These are phyloP conservation scores for Xiphophorus hellerii DNA, from an alignment of 2,113 vertebrate genomes.

Conservation along the genomic window DNA sequence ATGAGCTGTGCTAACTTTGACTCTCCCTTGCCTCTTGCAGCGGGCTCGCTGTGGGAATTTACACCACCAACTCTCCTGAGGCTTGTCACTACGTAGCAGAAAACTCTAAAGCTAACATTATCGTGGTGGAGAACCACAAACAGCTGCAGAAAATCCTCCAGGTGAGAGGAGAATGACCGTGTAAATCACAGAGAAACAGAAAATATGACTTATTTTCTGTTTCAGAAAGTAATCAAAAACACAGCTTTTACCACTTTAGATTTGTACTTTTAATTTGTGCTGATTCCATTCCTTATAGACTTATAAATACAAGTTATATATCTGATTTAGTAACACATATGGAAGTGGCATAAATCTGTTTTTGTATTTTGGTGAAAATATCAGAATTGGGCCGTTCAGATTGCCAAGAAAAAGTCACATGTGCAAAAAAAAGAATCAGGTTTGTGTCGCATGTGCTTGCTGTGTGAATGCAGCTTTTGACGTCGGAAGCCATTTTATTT, in stretches of 20 bases:
- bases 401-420: too few species aligned
- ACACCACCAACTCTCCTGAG: constrained; percentile 91
- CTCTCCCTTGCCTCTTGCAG: constrained; percentile 64
- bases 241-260: background rate
- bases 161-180: constrained; percentile 72
- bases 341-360: too few species aligned
- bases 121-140: constrained; percentile 90
- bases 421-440: too few species aligned
- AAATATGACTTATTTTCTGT: background rate
- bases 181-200: background rate
- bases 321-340: too few species aligned
- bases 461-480: background rate
- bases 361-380: background rate
- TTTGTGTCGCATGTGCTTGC: too few species aligned
- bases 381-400: too few species aligned
- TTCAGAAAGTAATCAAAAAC: background rate
- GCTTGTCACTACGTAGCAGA: constrained; percentile 88
- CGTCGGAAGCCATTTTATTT: background rate
- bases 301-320: too few species aligned
- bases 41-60: constrained; percentile 92
- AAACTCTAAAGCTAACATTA: constrained; percentile 84
- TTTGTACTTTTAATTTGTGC: background rate
- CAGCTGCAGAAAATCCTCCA: constrained; percentile 92
- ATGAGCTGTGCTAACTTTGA: background rate
- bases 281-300: background rate